Base-by-base conservation (phyloP, 2,888 invertebrate species). In the Parnassius smintheus region DNA sequence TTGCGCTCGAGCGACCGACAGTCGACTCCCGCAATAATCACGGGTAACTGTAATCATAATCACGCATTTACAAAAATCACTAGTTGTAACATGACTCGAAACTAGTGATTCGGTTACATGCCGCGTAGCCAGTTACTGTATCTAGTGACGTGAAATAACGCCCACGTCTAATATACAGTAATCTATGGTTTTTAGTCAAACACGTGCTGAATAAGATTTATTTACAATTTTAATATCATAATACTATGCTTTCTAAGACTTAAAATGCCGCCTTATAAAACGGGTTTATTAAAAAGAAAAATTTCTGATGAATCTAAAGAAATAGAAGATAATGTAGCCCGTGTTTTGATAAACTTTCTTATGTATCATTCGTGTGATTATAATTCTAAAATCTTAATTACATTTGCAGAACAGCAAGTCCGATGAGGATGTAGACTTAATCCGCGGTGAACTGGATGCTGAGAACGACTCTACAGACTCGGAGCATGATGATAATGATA, bases 241-340 rank as follows among this genome's bases (percentile, higher is more conserved):
- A 25, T 7, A 58, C n/a, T 53, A 48, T 52, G 51, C 22, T 56
- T 12, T 52, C 53, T 59, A 3, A 44, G 18, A 42, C 12, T 61
- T 42, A 85, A 74, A 76, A 91, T 91, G 90, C 91, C 91, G 51
- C 91, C 91, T 22, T 88, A 82, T 70, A 82, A 75, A 73, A 72
- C 75, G 61, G 91, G 89, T 56, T 76, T 90, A 65, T 68, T 82
- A 11, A 91, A 91, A 76, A 78, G 90, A 68, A 90, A 88, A 77
- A 71, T 75, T 54, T 63, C 71, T 25, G 67, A 72, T 11, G 72
- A 78, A 50, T 22, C 66, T 10, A 73, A 71, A 50, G 55, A 77
- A 65, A 62, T 73, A 10, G 72, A 75, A 9, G 73, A 78, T 65
- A 81, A 44, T 46, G 46, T 35, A 35, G 35, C 3, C 35, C 1